Evolutionary conservation across 2,888 invertebrate genomes (phyloP).

Genomic region (Harmothoe impar): DNA sequence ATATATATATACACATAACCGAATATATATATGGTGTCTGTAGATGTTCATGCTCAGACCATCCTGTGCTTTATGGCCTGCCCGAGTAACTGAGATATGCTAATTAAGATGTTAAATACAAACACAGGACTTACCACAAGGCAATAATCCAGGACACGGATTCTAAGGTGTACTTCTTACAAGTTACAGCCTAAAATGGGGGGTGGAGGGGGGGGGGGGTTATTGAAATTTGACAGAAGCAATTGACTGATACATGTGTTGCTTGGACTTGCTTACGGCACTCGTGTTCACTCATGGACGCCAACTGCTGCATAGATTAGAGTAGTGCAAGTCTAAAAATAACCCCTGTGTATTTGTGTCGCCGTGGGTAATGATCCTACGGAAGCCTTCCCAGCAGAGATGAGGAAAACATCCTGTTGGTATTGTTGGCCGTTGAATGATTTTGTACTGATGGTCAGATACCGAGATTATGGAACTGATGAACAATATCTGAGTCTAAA

Average conservation of each 20-base stretch:
- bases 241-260: too few relatives aligned
- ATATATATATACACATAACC: too few relatives aligned
- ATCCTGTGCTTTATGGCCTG: not conserved
- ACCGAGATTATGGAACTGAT: not conserved
- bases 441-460: not conserved
- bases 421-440: not conserved
- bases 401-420: constrained; percentile 22
- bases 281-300: not conserved
- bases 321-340: constrained; percentile 24
- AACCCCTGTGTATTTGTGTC: constrained; percentile 24
- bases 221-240: too few relatives aligned
- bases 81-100: not conserved
- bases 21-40: not conserved
- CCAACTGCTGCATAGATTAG: constrained; percentile 8
- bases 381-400: not conserved
- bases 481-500: not conserved
- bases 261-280: too few relatives aligned
- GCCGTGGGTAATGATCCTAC: constrained; percentile 18
- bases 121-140: too few relatives aligned
- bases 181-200: too few relatives aligned
- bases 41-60: not conserved
- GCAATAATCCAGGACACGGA: too few relatives aligned
- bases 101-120: not conserved
- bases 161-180: too few relatives aligned
- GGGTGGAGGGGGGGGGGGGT: too few relatives aligned